Base-by-base conservation (phyloP, 2,888 invertebrate genomes). In the Sesamia inferens region DNA sequence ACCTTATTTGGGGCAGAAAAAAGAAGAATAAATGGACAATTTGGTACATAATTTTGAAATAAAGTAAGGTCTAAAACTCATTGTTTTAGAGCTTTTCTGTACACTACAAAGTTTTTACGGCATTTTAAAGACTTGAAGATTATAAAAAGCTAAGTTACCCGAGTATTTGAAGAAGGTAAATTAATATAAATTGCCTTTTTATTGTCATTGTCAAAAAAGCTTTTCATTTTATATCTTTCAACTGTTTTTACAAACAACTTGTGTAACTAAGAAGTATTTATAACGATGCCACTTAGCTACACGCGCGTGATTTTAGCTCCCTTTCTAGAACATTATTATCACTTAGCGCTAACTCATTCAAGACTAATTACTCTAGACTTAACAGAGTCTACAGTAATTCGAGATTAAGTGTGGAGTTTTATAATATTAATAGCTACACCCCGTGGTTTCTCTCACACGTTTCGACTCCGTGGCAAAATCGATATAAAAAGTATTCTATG, bases 31-130 rank as follows among this genome's bases (percentile, higher is more conserved):
- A 71, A 55, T 55, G 71, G 51, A 67, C 61, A 61, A 78, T 73
- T 75, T 71, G 48, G 59, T 72, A 80, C 39, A 62, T 83, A 75
- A 69, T 77, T 77, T 62, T 63, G 55, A 44, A 65, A 66, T 69
- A 57, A 73, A 75, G 42, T 67, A 62, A 48, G 71, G 61, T 55
- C 47, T 59, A 19, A 70, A 68, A 39, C 24, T 71, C 73, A 68
- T 72, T 81, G 72, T 75, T 61, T 39, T 42, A 51, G 70, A 68
- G 39, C 22, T 51, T 47, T 71, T 74, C 72, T 65, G 61, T 54
- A 42, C 44, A 59, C 13, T 19, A 19, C 59, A 22, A 55, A 6
- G 39, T 67, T 80, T 81, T 81, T 69, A 72, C 44, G 62, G 24
- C 54, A 67, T 39, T 48, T 77, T 77, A 44, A 59, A 39, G 24